A percentile compares a stretch with the other conserved stretches of the same genome.
Conservation (phyloP, 2,797 vertebrate species). For the Liparis tanakae region DNA sequence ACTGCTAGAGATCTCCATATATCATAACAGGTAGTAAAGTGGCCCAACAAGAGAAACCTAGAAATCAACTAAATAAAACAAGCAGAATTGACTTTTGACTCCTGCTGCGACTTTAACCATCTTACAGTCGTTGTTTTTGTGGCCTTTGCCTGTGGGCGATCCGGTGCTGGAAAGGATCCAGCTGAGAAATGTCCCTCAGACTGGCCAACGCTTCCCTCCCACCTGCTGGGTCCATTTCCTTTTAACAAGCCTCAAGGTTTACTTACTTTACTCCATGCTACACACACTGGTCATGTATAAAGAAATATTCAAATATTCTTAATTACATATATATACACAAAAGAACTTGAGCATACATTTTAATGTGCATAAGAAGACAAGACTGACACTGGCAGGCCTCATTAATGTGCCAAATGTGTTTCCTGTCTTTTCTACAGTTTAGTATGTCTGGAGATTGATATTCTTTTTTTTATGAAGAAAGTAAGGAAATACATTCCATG, state of each 20-base stretch:
- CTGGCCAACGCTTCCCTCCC: conserved; percentile 45
- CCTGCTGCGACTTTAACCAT: conserved; percentile 38
- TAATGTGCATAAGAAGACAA: conserved; percentile 5
- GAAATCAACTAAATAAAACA: conserved; percentile 68
- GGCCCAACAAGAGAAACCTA: conserved; percentile 56
- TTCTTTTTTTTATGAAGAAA: conserved; percentile 38
- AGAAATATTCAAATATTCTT: not conserved
- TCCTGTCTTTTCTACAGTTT: not conserved
- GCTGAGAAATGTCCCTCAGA: conserved; percentile 44
- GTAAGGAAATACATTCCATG: conserved; percentile 46
- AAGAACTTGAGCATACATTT: not conserved
- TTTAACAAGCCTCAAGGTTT: conserved; percentile 30
- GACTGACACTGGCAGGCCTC: conserved; percentile 38
- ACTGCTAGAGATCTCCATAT: conserved; percentile 55
- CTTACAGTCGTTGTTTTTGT: conserved; percentile 47
- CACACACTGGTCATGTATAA: not conserved
- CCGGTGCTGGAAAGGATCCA: conserved; percentile 43
- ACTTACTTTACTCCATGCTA: not conserved
- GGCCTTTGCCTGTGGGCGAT: conserved; percentile 42
- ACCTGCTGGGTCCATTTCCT: conserved; percentile 51
- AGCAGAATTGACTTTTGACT: conserved; percentile 48
- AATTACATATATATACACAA: not conserved
- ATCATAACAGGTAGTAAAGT: conserved; percentile 70
- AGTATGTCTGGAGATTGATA: conserved; percentile 35
- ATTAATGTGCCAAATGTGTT: conserved; percentile 42